phyloP scores from a whole-genome alignment of 1,140 invertebrate species.

The Pseudomyrmex concolor region DNA sequence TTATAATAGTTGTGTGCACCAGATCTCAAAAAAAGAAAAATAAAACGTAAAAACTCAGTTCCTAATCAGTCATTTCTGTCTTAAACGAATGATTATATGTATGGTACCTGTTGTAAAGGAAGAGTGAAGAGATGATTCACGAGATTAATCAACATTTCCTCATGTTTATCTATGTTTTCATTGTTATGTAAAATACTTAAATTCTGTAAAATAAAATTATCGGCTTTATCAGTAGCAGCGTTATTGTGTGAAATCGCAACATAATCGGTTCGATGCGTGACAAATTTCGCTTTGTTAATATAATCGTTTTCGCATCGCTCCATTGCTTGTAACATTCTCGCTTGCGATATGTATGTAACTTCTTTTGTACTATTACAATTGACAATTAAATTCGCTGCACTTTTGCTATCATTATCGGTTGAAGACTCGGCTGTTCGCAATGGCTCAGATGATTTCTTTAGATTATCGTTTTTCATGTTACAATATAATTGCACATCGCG shows the following conservation, averaged over 20 bases:
- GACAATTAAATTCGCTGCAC: not conserved
- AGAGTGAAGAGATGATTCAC: constrained; percentile 81
- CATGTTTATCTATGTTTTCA: constrained; percentile 73
- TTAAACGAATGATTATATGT: constrained; percentile 30
- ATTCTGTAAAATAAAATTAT: constrained; percentile 70
- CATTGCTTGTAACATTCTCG: not conserved
- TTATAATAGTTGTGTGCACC: constrained; percentile 15
- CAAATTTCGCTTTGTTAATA: not conserved
- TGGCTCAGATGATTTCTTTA: not conserved
- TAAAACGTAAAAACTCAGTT: constrained; percentile 36
- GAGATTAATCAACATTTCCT: constrained; percentile 77
- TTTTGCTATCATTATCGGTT: constrained; percentile 46
- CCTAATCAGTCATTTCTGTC: constrained; percentile 35
- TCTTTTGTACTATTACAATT: constrained; percentile 8
- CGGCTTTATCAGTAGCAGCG: constrained; percentile 63
- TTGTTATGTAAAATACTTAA: constrained; percentile 71
- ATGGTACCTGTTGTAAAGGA: constrained; percentile 79
- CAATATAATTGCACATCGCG: constrained; percentile 83
- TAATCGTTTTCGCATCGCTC: not conserved
- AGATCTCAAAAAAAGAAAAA: constrained; percentile 11
- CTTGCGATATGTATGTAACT: constrained; percentile 8
- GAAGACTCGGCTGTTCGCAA: constrained; percentile 33
- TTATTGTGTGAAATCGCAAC: constrained; percentile 26
- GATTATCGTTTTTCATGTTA: constrained; percentile 80
- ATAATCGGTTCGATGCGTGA: not conserved